Conservation (phyloP, 2,113 vertebrate genomes). For the Pristiophorus japonicus region DNA sequence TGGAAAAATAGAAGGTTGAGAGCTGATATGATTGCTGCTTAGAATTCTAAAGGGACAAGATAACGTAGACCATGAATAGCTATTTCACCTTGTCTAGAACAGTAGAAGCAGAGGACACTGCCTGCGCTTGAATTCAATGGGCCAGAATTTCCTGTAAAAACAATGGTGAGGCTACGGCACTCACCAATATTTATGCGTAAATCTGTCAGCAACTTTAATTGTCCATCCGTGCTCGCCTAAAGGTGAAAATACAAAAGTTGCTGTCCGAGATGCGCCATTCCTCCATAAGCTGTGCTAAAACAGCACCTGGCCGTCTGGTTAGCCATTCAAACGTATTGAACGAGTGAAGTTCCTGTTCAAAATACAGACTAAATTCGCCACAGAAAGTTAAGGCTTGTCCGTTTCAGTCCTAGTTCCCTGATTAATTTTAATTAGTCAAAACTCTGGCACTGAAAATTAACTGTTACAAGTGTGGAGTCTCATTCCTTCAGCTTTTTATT, state of each 20-base stretch:
- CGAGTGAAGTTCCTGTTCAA: neutral
- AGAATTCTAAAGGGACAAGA: neutral
- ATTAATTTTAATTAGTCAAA: neutral
- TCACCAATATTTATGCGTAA: neutral
- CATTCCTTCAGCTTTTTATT: neutral
- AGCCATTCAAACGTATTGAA: too few relatives aligned
- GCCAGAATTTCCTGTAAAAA: neutral
- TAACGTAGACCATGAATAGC: neutral
- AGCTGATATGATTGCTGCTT: neutral
- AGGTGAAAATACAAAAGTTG: neutral
- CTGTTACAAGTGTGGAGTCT: neutral
- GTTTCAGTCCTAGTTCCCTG: neutral
- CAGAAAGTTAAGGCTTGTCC: neutral
- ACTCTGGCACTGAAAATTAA: neutral
- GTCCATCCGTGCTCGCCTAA: too few relatives aligned
- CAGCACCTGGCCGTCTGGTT: neutral
- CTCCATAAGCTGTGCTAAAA: neutral
- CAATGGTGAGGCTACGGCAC: neutral
- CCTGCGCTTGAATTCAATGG: neutral
- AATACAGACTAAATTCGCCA: neutral
- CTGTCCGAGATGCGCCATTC: neutral
- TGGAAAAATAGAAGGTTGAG: neutral
- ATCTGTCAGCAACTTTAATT: neutral
- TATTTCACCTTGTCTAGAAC: neutral
- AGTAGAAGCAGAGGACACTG: neutral